phyloP scores from a whole-genome alignment of 2,797 vertebrate species.

The Pseudocheirus occidentalis region DNA sequence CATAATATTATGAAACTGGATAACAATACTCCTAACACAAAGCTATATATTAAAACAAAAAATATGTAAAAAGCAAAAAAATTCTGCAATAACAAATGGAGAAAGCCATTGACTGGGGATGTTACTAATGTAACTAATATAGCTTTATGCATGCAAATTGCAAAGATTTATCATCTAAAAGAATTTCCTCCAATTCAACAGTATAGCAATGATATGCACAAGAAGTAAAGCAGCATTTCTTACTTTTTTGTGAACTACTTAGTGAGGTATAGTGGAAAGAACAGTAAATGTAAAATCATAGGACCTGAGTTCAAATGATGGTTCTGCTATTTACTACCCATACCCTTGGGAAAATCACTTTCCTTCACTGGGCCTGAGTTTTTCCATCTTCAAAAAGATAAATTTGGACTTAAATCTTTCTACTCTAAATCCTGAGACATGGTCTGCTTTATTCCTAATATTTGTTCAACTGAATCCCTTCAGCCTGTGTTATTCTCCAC shows the following conservation, averaged over 20 bases:
- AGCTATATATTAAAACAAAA: background rate
- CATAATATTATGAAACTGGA: background rate
- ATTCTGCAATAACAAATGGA: background rate
- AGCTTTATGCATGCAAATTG: background rate
- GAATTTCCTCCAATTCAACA: background rate
- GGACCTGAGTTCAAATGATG: background rate
- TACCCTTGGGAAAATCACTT: background rate
- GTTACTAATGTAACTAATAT: background rate
- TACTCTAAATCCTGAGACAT: background rate
- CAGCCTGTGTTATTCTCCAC: background rate
- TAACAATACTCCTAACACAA: background rate
- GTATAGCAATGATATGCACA: fast-evolving
- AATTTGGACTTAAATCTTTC: background rate
- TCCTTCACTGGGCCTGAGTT: background rate
- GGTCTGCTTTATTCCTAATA: background rate
- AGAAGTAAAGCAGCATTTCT: background rate
- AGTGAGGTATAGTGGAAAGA: background rate
- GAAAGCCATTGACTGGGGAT: background rate
- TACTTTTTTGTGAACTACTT: background rate
- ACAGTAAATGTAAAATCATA: background rate
- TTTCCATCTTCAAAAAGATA: background rate
- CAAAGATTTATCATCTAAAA: background rate
- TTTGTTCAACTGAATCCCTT: background rate
- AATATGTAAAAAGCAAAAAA: background rate
- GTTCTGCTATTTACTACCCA: background rate